Conservation (phyloP, 2,797 vertebrate genomes). For the Coccyzus lansbergi region DNA sequence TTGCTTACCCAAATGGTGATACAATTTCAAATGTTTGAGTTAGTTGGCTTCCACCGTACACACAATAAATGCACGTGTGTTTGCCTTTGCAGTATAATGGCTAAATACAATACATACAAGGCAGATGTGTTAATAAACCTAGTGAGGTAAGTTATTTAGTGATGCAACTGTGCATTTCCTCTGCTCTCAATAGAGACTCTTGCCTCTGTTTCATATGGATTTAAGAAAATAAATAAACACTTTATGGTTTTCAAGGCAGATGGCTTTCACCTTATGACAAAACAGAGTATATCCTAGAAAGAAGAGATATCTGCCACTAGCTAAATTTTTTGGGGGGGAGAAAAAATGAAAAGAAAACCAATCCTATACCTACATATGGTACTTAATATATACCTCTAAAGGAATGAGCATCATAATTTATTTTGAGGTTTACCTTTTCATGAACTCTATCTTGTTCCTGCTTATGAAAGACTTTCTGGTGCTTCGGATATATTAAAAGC, state of each 20-base stretch:
- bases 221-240: not conserved
- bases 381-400: conserved; percentile 63
- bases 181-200: not conserved
- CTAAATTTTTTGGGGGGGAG: not conserved
- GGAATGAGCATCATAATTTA: conserved; percentile 65
- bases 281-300: not conserved
- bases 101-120: not conserved
- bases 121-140: not conserved
- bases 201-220: not conserved
- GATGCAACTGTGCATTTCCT: not conserved
- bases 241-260: not conserved
- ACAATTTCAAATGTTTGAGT: not conserved
- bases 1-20: not conserved
- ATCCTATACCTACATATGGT: conserved; percentile 41
- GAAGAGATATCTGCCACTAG: conserved; percentile 12
- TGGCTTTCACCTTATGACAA: not conserved
- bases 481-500: conserved; percentile 71
- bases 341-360: not conserved
- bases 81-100: not conserved
- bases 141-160: not conserved
- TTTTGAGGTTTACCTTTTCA: conserved; percentile 71
- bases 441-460: conserved; percentile 69
- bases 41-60: not conserved
- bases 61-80: not conserved
- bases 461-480: conserved; percentile 60